Percentiles rank a stretch among this genome's conserved stretches.
Evolutionary conservation across 2,797 vertebrate genomes (phyloP).

Genomic region (Hippopotamyrus pictus): DNA sequence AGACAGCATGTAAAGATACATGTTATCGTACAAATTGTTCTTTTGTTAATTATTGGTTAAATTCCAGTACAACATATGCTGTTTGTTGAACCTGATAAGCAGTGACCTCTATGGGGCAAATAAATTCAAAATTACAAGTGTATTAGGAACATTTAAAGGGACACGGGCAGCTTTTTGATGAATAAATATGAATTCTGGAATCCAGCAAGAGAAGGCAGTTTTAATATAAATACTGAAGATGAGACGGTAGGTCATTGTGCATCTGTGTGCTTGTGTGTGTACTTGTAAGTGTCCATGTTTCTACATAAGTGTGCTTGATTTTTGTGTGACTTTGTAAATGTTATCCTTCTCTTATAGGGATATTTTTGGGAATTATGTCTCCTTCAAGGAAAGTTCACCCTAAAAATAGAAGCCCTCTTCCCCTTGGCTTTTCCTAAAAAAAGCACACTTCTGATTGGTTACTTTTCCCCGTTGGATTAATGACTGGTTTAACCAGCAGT

Average conservation of each 20-base stretch:
- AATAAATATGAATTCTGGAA: neutral
- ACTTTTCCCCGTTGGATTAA: neutral
- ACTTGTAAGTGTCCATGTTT: neutral
- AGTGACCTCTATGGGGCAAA: neutral
- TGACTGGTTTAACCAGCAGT: neutral
- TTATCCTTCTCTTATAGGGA: neutral
- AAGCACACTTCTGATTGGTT: neutral
- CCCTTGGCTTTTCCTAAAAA: neutral
- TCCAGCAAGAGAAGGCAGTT: neutral
- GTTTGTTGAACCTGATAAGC: neutral
- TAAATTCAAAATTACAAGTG: neutral
- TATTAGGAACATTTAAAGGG: neutral
- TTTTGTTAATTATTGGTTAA: neutral
- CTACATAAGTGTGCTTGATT: neutral
- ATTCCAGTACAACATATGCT: neutral
- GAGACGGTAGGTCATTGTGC: neutral
- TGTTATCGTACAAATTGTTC: neutral
- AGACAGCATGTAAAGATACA: neutral
- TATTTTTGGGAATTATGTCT: slow-evolving; percentile 9
- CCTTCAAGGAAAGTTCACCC: neutral
- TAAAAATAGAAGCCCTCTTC: slow-evolving; percentile 6
- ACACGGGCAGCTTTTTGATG: neutral
- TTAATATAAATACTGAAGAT: neutral
- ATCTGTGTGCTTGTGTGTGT: neutral
- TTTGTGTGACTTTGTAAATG: neutral